phyloP scores from a whole-genome alignment of 2,888 invertebrate species.

The Synanthedon formicaeformis region DNA sequence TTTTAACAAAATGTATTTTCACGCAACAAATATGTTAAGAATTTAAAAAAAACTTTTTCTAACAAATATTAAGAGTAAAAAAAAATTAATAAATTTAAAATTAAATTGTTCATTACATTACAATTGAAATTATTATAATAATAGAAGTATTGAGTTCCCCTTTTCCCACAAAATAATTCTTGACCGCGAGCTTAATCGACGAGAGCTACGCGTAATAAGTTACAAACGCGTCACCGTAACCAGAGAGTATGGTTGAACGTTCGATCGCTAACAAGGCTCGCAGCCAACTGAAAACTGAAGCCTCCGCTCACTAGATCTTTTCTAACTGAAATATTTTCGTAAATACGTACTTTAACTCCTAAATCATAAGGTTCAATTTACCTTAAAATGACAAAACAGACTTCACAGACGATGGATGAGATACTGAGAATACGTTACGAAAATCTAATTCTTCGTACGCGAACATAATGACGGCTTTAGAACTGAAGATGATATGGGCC shows the following conservation, averaged over 20 bases:
- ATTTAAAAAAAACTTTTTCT: too few species aligned
- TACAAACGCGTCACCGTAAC: conserved; percentile 23
- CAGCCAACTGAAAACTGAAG: conserved; percentile 51
- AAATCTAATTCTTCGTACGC: conserved; percentile 59
- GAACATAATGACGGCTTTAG: conserved; percentile 64
- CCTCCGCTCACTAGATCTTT: conserved; percentile 37
- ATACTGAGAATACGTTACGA: conserved; percentile 44
- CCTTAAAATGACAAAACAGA: conserved; percentile 8
- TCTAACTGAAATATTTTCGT: conserved; percentile 8
- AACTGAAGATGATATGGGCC: conserved; percentile 48
- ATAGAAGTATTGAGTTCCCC: too few species aligned
- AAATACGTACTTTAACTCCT: conserved; percentile 25
- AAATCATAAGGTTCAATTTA: conserved; percentile 20
- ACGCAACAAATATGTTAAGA: too few species aligned
- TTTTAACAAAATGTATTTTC: too few species aligned
- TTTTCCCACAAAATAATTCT: too few species aligned
- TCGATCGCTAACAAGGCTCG: conserved; percentile 42
- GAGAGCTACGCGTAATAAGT: conserved; percentile 57
- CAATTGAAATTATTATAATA: too few species aligned
- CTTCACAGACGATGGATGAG: conserved; percentile 24
- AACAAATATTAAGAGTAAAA: too few species aligned
- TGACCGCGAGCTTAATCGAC: too few species aligned
- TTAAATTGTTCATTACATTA: too few species aligned
- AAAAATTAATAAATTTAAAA: too few species aligned
- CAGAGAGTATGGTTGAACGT: conserved; percentile 19